Percentiles rank a stretch among this genome's conserved stretches.
Evolutionary conservation across 2,888 invertebrate genomes (phyloP).

Genomic region (Harpalus rubripes): DNA sequence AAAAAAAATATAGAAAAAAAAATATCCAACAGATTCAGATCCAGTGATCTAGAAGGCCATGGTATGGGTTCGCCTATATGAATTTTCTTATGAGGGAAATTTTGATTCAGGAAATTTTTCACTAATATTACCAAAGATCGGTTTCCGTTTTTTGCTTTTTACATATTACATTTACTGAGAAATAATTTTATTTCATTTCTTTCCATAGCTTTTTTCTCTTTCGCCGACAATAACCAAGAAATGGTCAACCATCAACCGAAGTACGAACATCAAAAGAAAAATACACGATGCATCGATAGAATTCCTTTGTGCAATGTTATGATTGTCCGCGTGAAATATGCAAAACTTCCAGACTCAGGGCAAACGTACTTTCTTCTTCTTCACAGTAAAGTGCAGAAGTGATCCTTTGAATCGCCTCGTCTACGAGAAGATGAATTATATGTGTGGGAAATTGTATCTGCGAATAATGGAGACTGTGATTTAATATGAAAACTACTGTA

Average conservation of each 20-base stretch:
- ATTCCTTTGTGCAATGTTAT: conserved; percentile 17
- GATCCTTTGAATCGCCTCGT: conserved; percentile 28
- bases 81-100: too few relatives aligned
- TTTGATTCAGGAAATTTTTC: too few relatives aligned
- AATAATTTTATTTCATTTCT: too few relatives aligned
- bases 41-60: too few relatives aligned
- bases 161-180: too few relatives aligned
- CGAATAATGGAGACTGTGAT: conserved; percentile 41
- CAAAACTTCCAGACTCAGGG: not conserved
- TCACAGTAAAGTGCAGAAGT: conserved; percentile 36
- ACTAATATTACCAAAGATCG: too few relatives aligned
- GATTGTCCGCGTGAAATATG: conserved; percentile 15
- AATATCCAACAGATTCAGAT: too few relatives aligned
- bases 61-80: too few relatives aligned
- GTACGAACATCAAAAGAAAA: not conserved
- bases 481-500: conserved; percentile 46
- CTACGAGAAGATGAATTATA: conserved; percentile 28
- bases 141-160: too few relatives aligned
- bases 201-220: too few relatives aligned
- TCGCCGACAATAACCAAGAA: not conserved
- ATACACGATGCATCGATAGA: not conserved
- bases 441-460: conserved; percentile 30
- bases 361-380: conserved; percentile 1
- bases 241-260: not conserved
- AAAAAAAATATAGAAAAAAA: too few relatives aligned